These are phyloP conservation scores for Drosophila anceps DNA, from an alignment of 2,888 invertebrate species.

Conservation along the genomic window DNA sequence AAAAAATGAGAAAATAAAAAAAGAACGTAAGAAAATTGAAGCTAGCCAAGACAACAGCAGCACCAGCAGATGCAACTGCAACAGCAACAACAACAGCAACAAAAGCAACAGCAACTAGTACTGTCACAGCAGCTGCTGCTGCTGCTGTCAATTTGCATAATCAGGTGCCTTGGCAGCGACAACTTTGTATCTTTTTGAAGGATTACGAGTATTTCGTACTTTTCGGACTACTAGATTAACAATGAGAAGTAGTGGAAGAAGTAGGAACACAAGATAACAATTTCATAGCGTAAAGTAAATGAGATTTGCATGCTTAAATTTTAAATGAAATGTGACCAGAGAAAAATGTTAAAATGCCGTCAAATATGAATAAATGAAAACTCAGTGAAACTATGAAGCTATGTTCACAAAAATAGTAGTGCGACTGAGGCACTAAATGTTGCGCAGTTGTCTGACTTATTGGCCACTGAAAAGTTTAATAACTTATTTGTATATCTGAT, in stretches of 20 bases:
- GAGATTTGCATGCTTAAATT: conserved; percentile 20
- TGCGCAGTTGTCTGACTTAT: background rate
- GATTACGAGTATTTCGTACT: conserved; percentile 33
- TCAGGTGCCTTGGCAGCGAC: conserved; percentile 42
- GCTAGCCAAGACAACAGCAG: conserved; percentile 37
- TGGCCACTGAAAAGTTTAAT: background rate
- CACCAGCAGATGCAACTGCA: background rate
- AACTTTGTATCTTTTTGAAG: conserved; percentile 45
- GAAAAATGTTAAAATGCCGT: background rate
- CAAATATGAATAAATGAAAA: background rate
- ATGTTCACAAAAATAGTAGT: background rate
- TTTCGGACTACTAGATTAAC: conserved; percentile 32
- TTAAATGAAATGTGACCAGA: background rate
- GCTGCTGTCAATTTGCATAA: conserved; percentile 66
- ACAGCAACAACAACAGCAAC: conserved; percentile 2
- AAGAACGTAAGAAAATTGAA: conserved; percentile 5
- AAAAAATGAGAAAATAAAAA: conserved; percentile 30
- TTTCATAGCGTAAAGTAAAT: conserved; percentile 16
- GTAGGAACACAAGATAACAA: conserved; percentile 2
- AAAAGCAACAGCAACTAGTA: conserved; percentile 6
- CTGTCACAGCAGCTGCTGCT: conserved; percentile 34
- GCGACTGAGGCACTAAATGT: background rate
- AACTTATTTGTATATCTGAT: background rate
- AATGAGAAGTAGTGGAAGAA: background rate
- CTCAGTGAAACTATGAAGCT: background rate